Evolutionary conservation across 2,113 vertebrate genomes (phyloP).

Genomic region (Phylloscopus whistleri): DNA sequence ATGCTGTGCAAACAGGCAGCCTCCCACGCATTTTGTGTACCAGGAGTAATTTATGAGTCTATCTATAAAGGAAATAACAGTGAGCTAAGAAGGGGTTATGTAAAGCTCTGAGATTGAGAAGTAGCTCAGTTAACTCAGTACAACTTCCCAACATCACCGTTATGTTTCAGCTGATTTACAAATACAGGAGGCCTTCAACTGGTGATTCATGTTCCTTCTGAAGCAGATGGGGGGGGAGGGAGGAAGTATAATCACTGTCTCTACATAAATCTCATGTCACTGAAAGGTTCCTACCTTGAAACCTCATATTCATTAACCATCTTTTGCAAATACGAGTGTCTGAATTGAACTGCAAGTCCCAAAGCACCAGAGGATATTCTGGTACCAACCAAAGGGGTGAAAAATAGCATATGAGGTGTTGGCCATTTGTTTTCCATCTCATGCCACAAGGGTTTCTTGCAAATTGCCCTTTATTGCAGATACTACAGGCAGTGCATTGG

Average conservation of each 20-base stretch:
- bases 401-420: neutral
- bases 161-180: slow-evolving; percentile 64
- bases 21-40: slow-evolving; percentile 64
- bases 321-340: neutral
- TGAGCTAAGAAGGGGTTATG: slow-evolving; percentile 59
- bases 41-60: slow-evolving; percentile 70
- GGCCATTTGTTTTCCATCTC: slow-evolving; percentile 28
- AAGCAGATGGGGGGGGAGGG: neutral
- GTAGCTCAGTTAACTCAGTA: slow-evolving; percentile 55
- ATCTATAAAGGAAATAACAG: slow-evolving; percentile 67
- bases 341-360: neutral
- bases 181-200: slow-evolving; percentile 43
- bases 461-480: neutral
- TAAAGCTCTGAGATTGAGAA: slow-evolving; percentile 68
- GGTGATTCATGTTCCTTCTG: slow-evolving; percentile 43
- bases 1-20: slow-evolving; percentile 68
- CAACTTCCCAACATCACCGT: slow-evolving; percentile 60
- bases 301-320: slow-evolving; percentile 44
- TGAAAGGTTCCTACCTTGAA: slow-evolving; percentile 37
- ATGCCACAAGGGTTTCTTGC: neutral
- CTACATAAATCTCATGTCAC: slow-evolving; percentile 42
- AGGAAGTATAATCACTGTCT: neutral
- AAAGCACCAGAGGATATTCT: neutral
- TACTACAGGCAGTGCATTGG: neutral
- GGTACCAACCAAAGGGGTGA: neutral